Evolutionary conservation across 1,140 invertebrate species (phyloP), one percentile per base, ranked within the genome.

Genomic region (Radopholus similis): DNA sequence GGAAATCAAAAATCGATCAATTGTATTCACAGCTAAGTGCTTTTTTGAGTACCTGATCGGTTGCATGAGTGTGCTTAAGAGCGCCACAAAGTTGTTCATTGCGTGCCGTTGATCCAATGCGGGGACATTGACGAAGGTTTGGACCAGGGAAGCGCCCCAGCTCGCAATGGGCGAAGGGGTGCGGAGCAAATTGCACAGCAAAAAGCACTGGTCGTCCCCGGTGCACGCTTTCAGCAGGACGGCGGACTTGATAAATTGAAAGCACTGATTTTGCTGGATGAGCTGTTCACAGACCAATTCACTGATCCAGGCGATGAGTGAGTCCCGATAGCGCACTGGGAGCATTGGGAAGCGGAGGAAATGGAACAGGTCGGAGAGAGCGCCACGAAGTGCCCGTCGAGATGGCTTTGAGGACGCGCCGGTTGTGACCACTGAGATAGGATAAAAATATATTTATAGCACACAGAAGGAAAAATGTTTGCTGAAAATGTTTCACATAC

Each of bases 341-440:
- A 74, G 49, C 18, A 71, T 34, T 37, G 73, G 73, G 58, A 74
- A 74, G n/a, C 73, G 68, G 2, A 76, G n/a, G 62, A 68, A 73
- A 38, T 72, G 42, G 42, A 74, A 74, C 9, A 75, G 44, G 60
- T 75, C 74, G 30, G 73, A 76, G n/a, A 74, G 53, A 1, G 73
- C 67, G 15, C 65, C 73, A 5, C 44, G 44, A 6, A 74, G 63
- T 34, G 30, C 35, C 38, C 42, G 55, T 4, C 70, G 35, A 23
- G 44, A 54, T 13, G 37, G 28, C 21, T 51, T 51, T 51, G 18
- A 23, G 18, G 47, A 21, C 9, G 30, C 4, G 34, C 26, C n/a
- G 8, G 44, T 70, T 13, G 47, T 30, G 2, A 70, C 6, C 44
- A 70, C 68, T 70, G 30, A 66, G 70, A 70, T 30, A 15, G 13